phyloP scores from a whole-genome alignment of 35 echinoderm and acorn worm species.

The Ophiothrix spiculata region DNA sequence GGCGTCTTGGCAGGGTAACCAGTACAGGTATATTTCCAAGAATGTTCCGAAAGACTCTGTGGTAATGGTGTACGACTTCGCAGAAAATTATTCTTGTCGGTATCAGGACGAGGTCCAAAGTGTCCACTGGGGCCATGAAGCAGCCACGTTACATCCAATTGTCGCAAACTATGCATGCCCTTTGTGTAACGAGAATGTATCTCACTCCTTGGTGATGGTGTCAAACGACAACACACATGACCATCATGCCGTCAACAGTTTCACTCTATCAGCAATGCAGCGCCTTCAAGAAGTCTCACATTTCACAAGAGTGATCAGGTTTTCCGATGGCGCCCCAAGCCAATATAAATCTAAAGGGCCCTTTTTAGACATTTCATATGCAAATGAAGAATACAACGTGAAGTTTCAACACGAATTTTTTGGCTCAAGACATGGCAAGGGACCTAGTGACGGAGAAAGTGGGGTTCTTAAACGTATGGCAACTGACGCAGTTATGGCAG shows the following conservation, averaged over 20 bases:
- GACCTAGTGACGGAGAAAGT: slow-evolving; percentile 52
- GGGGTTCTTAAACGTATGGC: slow-evolving; percentile 23
- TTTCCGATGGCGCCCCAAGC: slow-evolving; percentile 28
- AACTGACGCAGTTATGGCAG: slow-evolving; percentile 32
- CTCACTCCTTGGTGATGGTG: background rate
- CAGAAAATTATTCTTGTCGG: slow-evolving; percentile 51
- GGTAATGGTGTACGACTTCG: slow-evolving; percentile 48
- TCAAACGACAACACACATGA: background rate
- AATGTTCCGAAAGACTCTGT: slow-evolving; percentile 7
- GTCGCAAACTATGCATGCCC: slow-evolving; percentile 46
- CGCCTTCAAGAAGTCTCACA: background rate
- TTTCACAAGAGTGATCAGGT: background rate
- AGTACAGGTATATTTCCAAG: slow-evolving; percentile 23
- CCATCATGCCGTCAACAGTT: background rate
- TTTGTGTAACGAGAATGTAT: background rate
- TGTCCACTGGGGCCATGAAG: slow-evolving; percentile 46
- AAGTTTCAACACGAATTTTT: slow-evolving; percentile 37
- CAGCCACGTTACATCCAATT: slow-evolving; percentile 60
- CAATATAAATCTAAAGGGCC: slow-evolving; percentile 44
- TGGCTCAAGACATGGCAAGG: slow-evolving; percentile 48
- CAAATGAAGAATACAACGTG: background rate
- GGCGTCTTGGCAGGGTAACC: slow-evolving; percentile 17
- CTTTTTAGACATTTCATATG: slow-evolving; percentile 34
- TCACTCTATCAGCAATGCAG: background rate
- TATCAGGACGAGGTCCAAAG: slow-evolving; percentile 57